Evolutionary conservation across 2,113 vertebrate genomes (phyloP).

Genomic region (Cottus gobio): DNA sequence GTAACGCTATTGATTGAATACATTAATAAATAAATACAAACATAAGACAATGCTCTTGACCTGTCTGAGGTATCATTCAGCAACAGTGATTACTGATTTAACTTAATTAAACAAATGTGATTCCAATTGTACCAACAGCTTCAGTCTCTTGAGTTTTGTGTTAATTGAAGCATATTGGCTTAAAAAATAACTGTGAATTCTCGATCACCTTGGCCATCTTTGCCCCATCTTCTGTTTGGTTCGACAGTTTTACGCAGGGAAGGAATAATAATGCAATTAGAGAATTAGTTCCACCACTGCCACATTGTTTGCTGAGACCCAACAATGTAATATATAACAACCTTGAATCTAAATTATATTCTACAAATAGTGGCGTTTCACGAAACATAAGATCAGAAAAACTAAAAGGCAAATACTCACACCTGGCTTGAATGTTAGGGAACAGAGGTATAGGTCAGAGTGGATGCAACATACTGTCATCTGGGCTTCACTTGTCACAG

Average conservation of each 20-base stretch:
- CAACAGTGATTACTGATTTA: not conserved
- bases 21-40: not conserved
- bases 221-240: not conserved
- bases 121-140: not conserved
- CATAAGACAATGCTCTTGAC: not conserved
- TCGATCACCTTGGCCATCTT: too few species aligned
- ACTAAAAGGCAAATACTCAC: not conserved
- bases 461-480: constrained; percentile 17
- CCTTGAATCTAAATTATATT: not conserved
- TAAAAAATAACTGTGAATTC: not conserved
- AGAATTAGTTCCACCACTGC: not conserved
- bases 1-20: not conserved
- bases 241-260: not conserved
- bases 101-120: too few species aligned
- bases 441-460: not conserved
- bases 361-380: not conserved
- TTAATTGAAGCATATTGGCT: not conserved
- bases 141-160: not conserved
- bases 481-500: constrained; percentile 23
- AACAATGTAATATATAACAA: not conserved
- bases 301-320: not conserved
- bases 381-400: not conserved
- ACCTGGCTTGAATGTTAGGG: not conserved
- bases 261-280: not conserved
- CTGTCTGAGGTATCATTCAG: not conserved